phyloP scores from a whole-genome alignment of 2,113 vertebrate genomes.

The Colaptes auratus region DNA sequence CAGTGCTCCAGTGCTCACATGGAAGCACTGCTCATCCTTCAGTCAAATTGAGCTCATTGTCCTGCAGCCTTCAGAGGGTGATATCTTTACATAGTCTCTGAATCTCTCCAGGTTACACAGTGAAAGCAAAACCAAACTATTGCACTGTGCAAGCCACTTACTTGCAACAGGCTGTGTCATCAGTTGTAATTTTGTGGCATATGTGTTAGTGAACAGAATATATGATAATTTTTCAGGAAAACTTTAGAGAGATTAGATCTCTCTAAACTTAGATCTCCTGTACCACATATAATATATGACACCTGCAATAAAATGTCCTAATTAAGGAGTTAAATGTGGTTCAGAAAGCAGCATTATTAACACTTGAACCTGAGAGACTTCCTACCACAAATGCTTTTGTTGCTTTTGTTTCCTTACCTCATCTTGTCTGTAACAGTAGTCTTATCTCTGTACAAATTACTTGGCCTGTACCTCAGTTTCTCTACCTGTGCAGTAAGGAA shows the following conservation, averaged over 20 bases:
- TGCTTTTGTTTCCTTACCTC: neutral
- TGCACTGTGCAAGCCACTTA: neutral
- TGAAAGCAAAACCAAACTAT: neutral
- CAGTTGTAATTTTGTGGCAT: neutral
- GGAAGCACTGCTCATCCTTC: neutral
- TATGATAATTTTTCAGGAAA: neutral
- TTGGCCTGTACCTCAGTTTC: neutral
- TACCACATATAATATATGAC: neutral
- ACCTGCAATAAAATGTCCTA: neutral
- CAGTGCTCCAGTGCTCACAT: rapidly evolving
- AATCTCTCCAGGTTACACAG: rapidly evolving
- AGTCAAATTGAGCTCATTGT: rapidly evolving
- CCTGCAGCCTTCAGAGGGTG: neutral
- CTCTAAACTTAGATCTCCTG: neutral
- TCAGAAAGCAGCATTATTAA: neutral
- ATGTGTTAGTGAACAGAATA: neutral
- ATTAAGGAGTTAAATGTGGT: neutral
- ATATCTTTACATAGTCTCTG: neutral
- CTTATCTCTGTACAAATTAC: neutral
- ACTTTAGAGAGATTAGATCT: neutral
- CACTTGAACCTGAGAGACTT: neutral
- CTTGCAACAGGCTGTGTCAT: neutral
- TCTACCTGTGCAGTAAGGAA: neutral
- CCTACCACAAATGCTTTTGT: neutral
- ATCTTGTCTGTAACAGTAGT: neutral